Base-by-base conservation (phyloP, 2,888 invertebrate genomes). In the Notocelia uddmanniana region DNA sequence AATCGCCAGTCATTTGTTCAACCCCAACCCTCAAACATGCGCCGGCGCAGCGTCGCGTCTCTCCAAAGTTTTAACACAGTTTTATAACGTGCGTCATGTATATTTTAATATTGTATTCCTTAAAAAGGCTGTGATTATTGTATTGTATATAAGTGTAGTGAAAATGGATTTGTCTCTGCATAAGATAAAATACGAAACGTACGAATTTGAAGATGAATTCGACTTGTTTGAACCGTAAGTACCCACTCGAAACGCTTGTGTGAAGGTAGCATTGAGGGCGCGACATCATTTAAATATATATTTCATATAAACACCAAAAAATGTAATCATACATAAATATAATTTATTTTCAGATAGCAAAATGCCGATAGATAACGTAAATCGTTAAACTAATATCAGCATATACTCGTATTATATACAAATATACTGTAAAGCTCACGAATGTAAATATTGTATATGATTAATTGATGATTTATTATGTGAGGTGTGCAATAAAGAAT, bases 151-250 rank as follows among this genome's bases (percentile, higher is more conserved):
- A 62, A 9, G 52, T 52, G 77, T 62, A 69, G 73, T 75, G 58
- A 78, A 79, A 75, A 92, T 92, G 92, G 92, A 92, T 92, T 84
- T 92, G 31, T 89, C 92, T 18, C 78, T 92, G 76, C 75, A 90
- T 69, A 91, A 90, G 77, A 89, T 81, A 76, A 90, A 90, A 76
- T 79, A 79, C 48, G 85, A 87, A 5, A 87, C 52, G 11, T 70
- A 88, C 57, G 78, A 79, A 55, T 80, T 77, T 69, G 87, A 89
- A 59, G 86, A 83, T n/a, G 88, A 86, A 21, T 85, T 85, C 62
- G 88, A 91, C 67, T 82, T 84, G 64, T 77, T 76, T 31, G 80
- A 80, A 26, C 68, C 74, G 83, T 83, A 76, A 82, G 83, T 82
- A 73, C 11, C 37, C 0, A 41, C 45, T 73, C 41, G 13, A 21